These are phyloP conservation scores for Hydrotaea diabolus DNA, from an alignment of 2,888 invertebrate species.

Conservation along the genomic window DNA sequence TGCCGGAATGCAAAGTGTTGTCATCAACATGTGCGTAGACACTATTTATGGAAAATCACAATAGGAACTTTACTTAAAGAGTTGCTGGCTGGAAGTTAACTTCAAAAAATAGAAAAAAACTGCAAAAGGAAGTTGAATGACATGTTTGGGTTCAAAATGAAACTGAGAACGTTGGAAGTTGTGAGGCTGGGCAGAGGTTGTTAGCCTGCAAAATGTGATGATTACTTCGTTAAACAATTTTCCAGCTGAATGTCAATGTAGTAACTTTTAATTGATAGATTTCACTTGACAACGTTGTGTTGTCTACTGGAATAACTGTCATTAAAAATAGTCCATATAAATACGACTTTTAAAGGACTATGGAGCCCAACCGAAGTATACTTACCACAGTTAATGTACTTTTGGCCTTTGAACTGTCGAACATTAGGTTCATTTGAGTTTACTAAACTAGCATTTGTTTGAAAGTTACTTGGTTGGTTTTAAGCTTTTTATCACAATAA, in stretches of 20 bases:
- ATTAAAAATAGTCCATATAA: too few species aligned
- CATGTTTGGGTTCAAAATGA: constrained; percentile 25
- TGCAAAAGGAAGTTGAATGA: constrained; percentile 51
- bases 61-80: not conserved
- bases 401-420: too few species aligned
- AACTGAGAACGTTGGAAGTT: not conserved
- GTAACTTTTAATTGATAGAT: not conserved
- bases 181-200: not conserved
- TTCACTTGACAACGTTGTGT: not conserved
- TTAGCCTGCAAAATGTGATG: not conserved
- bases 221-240: not conserved
- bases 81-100: not conserved
- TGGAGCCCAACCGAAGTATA: too few species aligned
- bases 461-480: too few species aligned
- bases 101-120: not conserved
- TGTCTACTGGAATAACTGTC: too few species aligned
- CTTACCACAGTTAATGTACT: too few species aligned
- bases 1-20: constrained; percentile 59
- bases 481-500: too few species aligned
- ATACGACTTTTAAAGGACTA: too few species aligned
- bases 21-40: constrained; percentile 65
- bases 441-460: too few species aligned
- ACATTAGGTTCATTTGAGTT: too few species aligned
- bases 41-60: constrained; percentile 49
- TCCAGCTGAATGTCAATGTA: not conserved